Conservation (phyloP, 2,797 vertebrate genomes). For the Macropodus opercularis region DNA sequence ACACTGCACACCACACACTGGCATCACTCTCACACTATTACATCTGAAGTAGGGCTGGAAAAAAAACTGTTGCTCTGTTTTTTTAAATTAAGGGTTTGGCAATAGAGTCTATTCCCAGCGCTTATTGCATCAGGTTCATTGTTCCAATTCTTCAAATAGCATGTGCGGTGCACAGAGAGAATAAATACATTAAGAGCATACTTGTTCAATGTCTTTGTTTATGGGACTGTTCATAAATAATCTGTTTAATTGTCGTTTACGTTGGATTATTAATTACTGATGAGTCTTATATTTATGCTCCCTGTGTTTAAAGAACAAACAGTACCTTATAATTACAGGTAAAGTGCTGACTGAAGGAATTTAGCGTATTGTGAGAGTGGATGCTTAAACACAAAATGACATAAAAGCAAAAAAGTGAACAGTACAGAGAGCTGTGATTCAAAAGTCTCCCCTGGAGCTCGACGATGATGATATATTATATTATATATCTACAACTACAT, state of each 20-base stretch:
- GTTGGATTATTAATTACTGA: neutral
- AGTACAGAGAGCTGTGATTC: conserved; percentile 30
- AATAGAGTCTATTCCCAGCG: neutral
- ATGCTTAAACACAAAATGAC: conserved; percentile 31
- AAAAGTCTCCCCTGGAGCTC: conserved; percentile 36
- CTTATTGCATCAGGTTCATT: neutral
- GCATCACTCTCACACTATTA: conserved; percentile 34
- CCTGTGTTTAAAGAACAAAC: conserved; percentile 19
- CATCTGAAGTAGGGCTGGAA: too few species aligned
- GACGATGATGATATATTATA: conserved; percentile 37
- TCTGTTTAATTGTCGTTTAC: neutral
- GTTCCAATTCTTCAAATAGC: neutral
- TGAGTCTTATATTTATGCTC: neutral
- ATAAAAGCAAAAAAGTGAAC: conserved; percentile 45
- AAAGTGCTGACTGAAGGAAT: conserved; percentile 30
- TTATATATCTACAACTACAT: conserved; percentile 39
- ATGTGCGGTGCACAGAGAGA: neutral
- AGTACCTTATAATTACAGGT: conserved; percentile 22
- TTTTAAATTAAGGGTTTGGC: neutral
- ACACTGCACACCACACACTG: conserved; percentile 42
- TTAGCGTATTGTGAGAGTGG: conserved; percentile 25
- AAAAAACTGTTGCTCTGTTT: conserved; percentile 43
- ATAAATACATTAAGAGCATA: neutral
- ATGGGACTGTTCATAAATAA: neutral
- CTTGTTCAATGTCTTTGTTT: neutral